phyloP scores from a whole-genome alignment of 1,140 invertebrate genomes.

The Trachymyrmex cornetzi region DNA sequence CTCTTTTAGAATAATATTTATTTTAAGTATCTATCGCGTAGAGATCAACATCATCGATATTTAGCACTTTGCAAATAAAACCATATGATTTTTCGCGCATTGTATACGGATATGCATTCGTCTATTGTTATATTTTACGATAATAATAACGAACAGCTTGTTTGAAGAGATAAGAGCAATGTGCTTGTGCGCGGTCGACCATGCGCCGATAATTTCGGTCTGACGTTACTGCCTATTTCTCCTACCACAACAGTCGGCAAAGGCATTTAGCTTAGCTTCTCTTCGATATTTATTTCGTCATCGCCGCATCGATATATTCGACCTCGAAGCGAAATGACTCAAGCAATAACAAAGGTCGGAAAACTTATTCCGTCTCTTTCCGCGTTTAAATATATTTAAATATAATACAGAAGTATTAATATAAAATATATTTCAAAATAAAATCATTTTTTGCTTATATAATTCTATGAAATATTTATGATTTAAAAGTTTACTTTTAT shows the following conservation, averaged over 20 bases:
- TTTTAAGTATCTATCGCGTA: background rate
- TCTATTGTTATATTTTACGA: constrained; percentile 57
- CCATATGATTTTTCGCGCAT: constrained; percentile 29
- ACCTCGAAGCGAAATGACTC: constrained; percentile 15
- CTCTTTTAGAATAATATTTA: background rate
- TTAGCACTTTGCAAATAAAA: constrained; percentile 41
- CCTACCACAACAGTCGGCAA: constrained; percentile 7
- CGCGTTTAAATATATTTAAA: background rate
- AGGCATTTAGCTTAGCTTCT: constrained; percentile 29
- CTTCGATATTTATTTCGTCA: constrained; percentile 47
- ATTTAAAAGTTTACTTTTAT: background rate
- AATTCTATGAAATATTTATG: background rate
- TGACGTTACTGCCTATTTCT: constrained; percentile 73
- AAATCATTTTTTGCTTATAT: background rate
- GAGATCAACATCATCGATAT: constrained; percentile 47
- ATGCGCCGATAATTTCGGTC: constrained; percentile 68
- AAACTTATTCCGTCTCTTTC: background rate
- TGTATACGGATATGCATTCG: background rate
- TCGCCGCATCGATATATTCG: constrained; percentile 12
- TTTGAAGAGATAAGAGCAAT: constrained; percentile 69
- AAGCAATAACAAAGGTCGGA: background rate
- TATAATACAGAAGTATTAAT: background rate
- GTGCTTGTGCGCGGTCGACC: constrained; percentile 36
- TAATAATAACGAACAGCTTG: constrained; percentile 34
- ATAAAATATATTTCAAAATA: constrained; percentile 4